These are phyloP conservation scores for Myotis pilosus DNA, from an alignment of 2,797 vertebrate species.

Conservation along the genomic window DNA sequence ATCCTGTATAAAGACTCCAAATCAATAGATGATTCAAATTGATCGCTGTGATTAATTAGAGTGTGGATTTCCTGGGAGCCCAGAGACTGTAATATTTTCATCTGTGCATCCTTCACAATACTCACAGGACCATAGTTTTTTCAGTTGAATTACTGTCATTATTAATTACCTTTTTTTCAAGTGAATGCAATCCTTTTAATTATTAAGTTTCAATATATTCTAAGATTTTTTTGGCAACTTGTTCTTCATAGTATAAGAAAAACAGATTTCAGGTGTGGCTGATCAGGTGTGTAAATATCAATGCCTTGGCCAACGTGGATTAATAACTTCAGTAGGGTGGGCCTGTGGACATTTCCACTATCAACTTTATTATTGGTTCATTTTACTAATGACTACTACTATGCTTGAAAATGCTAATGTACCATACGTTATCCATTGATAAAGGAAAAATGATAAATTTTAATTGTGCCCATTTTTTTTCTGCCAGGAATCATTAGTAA, in stretches of 20 bases:
- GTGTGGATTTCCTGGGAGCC: not conserved
- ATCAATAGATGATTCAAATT: not conserved
- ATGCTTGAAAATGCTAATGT: not conserved
- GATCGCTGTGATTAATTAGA: not conserved
- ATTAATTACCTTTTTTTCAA: slow-evolving; percentile 7
- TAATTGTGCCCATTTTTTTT: slow-evolving; percentile 13
- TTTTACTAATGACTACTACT: not conserved
- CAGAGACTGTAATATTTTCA: not conserved
- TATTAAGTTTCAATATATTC: slow-evolving; percentile 21
- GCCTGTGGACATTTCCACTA: not conserved
- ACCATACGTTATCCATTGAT: not conserved
- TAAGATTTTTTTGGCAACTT: slow-evolving; percentile 31
- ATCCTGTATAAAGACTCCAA: not conserved
- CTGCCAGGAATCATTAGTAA: not conserved
- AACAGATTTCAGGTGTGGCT: not conserved
- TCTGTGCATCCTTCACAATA: not conserved
- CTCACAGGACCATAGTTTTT: not conserved
- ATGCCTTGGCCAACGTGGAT: not conserved
- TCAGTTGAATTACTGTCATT: not conserved
- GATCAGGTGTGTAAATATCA: rapidly evolving
- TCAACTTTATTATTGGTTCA: not conserved
- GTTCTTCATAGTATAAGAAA: not conserved
- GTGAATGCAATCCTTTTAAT: slow-evolving; percentile 7
- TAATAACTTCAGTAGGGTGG: not conserved
- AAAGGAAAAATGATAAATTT: slow-evolving; percentile 8